phyloP scores from a whole-genome alignment of 2,797 vertebrate genomes.

The Odontamblyopus lacepedii region DNA sequence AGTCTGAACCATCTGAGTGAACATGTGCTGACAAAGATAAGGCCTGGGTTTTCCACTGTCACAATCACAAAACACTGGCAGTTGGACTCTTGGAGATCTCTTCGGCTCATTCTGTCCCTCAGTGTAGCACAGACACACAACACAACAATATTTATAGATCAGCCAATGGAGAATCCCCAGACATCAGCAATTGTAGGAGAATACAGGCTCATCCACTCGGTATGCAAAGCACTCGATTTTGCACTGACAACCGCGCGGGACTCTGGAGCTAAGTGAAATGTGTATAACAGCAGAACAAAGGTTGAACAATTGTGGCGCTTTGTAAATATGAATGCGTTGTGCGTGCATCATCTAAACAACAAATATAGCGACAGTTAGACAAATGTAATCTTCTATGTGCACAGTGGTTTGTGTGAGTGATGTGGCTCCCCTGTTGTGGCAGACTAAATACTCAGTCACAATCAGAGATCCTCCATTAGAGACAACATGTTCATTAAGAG shows the following conservation, averaged over 20 bases:
- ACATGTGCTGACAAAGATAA: constrained; percentile 57
- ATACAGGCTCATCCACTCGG: constrained; percentile 54
- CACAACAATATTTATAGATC: constrained; percentile 69
- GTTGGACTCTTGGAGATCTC: constrained; percentile 53
- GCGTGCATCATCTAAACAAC: not conserved
- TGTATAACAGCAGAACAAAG: constrained; percentile 8
- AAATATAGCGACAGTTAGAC: not conserved
- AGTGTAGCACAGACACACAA: constrained; percentile 47
- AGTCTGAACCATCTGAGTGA: constrained; percentile 30
- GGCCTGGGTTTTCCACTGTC: constrained; percentile 42
- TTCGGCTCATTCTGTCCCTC: constrained; percentile 42
- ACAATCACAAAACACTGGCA: constrained; percentile 40
- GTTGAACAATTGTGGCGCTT: constrained; percentile 4
- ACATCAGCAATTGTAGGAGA: constrained; percentile 44
- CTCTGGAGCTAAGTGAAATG: constrained; percentile 23
- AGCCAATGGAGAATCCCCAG: constrained; percentile 61
- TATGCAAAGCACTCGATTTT: constrained; percentile 64
- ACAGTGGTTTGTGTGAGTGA: not conserved
- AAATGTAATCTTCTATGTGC: not conserved
- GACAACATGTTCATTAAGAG: constrained; percentile 35
- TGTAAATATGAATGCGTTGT: not conserved
- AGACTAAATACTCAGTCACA: constrained; percentile 23
- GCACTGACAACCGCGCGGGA: constrained; percentile 32
- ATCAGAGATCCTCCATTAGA: constrained; percentile 17
- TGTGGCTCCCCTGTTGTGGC: not conserved